Base-by-base conservation (phyloP, 2,113 vertebrate genomes). In the Rhinichthys klamathensis region DNA sequence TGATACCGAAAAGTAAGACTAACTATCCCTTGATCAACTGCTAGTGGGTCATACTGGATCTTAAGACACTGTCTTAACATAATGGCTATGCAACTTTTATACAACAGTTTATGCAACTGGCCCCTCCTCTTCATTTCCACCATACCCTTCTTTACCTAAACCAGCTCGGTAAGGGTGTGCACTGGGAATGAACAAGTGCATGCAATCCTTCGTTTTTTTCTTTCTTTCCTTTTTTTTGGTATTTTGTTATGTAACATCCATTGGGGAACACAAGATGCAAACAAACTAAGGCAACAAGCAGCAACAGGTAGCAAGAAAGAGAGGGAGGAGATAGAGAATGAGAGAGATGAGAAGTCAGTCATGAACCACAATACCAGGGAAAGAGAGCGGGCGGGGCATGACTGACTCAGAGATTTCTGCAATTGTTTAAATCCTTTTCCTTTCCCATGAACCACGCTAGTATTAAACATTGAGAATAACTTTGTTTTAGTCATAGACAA, bases 101-200 rank as follows among this genome's bases (percentile, higher is more conserved):
- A 10, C 41, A 41, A 9, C 41, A 9, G 8, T 9, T 41, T 41
- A 41, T 41, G 41, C 41, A 41, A 41, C 41, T 41, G 41, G 41
- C 41, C 41, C 41, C 46, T 80, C 83, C 15, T 32, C 30, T 30
- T 49, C 27, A 60, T 85, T 84, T 86, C 74, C 67, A 80, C 80
- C 30, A 25, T 16, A 63, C 35, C 61, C 60, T 74, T 12, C 60
- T 54, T 91, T 88, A 84, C 32, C 51, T 89, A 91, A 91, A 85
- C 82, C 83, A 63, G 2, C 21, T 67, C 11, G 73, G 1, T n/a
- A 67, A 82, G 72, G 69, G 23, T 70, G 32, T 35, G n/a, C 4
- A 10, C n/a, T 44, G 25, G 8, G 78, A 6, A n/a, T 51, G 30
- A 13, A 61, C 54, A 70, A 72, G 65, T 78, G 65, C 18, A 46